Conservation (phyloP, 1,140 invertebrate species). For the Eumaeus atala region DNA sequence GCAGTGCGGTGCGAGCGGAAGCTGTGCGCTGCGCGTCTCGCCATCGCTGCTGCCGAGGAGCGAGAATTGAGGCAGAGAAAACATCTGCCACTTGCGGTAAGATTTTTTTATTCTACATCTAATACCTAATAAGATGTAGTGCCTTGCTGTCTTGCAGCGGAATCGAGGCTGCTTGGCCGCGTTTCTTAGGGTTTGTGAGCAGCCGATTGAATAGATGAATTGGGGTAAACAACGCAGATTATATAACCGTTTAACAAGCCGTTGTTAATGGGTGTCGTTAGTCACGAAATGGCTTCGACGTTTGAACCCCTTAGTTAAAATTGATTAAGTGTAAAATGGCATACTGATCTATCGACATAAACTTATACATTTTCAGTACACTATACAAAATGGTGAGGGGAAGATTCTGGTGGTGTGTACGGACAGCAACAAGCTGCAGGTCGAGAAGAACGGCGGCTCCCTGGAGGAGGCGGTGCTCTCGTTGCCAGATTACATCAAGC, state of each 20-base stretch:
- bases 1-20: conserved; percentile 61
- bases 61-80: conserved; percentile 48
- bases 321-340: no score
- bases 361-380: conserved; percentile 38
- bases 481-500: conserved; percentile 62
- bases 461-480: conserved; percentile 59
- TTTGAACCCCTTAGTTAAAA: no score
- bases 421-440: conserved; percentile 54
- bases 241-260: no score
- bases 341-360: no score
- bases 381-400: conserved; percentile 60
- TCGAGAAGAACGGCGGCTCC: conserved; percentile 42
- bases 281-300: no score
- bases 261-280: no score
- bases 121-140: neutral
- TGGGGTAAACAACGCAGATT: no score
- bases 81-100: conserved; percentile 55
- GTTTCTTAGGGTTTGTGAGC: no score
- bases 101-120: conserved; percentile 19
- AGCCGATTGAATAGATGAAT: no score
- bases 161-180: neutral
- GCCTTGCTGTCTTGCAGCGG: no score
- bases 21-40: conserved; percentile 59
- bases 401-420: conserved; percentile 61
- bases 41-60: conserved; percentile 59